Percentiles rank a stretch among this genome's conserved stretches.
Conservation (phyloP, 2,113 vertebrate genomes). For the Engraulis encrasicolus region DNA sequence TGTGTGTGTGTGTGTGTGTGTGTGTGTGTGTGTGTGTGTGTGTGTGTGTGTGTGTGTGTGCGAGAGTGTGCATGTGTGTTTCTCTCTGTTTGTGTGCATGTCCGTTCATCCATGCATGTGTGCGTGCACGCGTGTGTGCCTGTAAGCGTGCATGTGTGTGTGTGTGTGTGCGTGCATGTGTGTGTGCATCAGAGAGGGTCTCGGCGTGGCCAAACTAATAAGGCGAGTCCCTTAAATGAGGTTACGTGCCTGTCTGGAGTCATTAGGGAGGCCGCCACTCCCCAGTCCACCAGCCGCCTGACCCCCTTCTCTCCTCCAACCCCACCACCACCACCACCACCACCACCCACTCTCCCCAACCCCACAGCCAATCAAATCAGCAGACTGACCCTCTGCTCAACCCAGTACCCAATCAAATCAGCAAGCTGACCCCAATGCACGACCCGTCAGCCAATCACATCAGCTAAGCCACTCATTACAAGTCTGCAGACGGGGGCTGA, state of each 20-base stretch:
- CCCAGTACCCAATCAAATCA: constrained; percentile 64
- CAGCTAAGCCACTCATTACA: constrained; percentile 49
- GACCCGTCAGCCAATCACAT: constrained; percentile 56
- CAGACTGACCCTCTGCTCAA: too few relatives aligned
- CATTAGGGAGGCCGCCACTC: neutral
- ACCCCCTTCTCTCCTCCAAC: neutral
- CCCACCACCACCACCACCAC: constrained; percentile 51
- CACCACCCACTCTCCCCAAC: constrained; percentile 39
- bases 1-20: neutral
- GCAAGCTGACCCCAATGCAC: constrained; percentile 60
- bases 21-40: too few relatives aligned
- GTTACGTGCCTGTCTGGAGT: neutral
- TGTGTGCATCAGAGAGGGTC: too few relatives aligned
- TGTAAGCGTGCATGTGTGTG: neutral
- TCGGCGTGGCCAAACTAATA: neutral
- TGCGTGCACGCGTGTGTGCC: too few relatives aligned
- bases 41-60: neutral
- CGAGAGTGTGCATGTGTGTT: too few relatives aligned
- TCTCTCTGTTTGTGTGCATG: too few relatives aligned
- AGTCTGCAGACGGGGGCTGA: constrained; percentile 3
- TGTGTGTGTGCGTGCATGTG: neutral
- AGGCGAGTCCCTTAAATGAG: neutral
- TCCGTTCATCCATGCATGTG: too few relatives aligned
- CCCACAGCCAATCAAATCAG: constrained; percentile 54
- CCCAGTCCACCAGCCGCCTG: constrained; percentile 14